Percentiles rank a stretch among this genome's conserved stretches.
These are phyloP conservation scores for Aptenodytes forsteri DNA, from an alignment of 2,113 vertebrate species.

Conservation along the genomic window DNA sequence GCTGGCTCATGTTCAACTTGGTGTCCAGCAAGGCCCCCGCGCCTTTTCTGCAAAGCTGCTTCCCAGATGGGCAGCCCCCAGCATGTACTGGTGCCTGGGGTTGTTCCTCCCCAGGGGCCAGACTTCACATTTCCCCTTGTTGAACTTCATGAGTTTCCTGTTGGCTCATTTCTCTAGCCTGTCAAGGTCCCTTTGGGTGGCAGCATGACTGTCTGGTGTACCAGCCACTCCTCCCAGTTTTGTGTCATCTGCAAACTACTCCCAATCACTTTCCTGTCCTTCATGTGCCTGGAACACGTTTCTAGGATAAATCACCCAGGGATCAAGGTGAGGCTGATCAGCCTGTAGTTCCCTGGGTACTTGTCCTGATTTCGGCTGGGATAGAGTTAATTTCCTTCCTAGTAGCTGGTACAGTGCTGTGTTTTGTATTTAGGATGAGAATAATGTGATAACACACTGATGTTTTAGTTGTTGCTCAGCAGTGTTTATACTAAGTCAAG, in stretches of 20 bases:
- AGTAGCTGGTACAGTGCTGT: too few relatives aligned
- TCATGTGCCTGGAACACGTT: not conserved
- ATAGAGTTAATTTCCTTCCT: too few relatives aligned
- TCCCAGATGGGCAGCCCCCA: not conserved
- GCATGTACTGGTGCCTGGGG: not conserved
- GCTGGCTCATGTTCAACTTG: not conserved
- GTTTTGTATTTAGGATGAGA: too few relatives aligned
- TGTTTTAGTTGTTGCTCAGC: too few relatives aligned
- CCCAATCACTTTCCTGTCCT: not conserved
- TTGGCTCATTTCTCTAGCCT: not conserved
- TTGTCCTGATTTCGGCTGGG: too few relatives aligned
- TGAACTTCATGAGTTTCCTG: not conserved
- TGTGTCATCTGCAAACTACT: not conserved
- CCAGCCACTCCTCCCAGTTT: not conserved
- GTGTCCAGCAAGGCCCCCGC: not conserved
- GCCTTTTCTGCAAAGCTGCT: not conserved
- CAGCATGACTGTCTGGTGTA: not conserved
- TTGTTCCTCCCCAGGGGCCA: not conserved
- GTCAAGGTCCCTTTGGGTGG: rapidly evolving
- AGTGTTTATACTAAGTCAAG: too few relatives aligned
- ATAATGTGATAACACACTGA: too few relatives aligned
- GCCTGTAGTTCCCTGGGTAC: not conserved
- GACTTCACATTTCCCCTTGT: not conserved
- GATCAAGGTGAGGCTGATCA: not conserved
- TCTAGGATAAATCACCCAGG: not conserved